Base-by-base conservation (phyloP, 2,797 vertebrate species). In the Meda fulgida region DNA sequence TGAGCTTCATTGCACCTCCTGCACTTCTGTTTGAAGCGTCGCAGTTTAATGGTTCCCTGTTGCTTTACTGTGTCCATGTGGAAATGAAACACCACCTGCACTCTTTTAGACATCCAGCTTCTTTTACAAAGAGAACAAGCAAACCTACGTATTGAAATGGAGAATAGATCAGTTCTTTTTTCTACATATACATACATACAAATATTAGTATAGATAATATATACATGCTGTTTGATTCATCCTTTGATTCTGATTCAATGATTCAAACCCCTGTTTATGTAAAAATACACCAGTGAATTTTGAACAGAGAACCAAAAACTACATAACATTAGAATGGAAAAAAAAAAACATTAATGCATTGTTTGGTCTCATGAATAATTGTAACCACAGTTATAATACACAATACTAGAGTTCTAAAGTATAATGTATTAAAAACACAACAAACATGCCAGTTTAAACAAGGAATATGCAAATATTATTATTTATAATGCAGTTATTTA, bases 71-170 rank as follows among this genome's bases (percentile, higher is more conserved):
- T 0, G 1, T 2, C 5, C 14, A 92, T 85, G 1, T 16, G 21
- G 91, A 95, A 93, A 82, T 94, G 89, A 79, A 95, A 95, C 76
- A 93, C 1, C 69, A 95, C 91, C 86, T 70, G 89, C 36, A 93
- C 92, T 8, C 18, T 66, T 81, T 91, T 94, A 34, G 94, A 95
- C 4, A 91, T 87, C 94, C 94, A 95, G 3, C 10, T 0, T 72
- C 90, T 91, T 14, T 5, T n/a, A 80, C 95, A 95, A 1, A 0
- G 0, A 38, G 79, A 88, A 87, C 94, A 95, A 3, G 0, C 19
- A 55, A 95, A 95, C 81, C 94, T 95, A 85, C 1, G 3, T 21
- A 31, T 65, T 46, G 55, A 63, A 72, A 58, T 46, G 26, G 21
- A 46, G 51, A 84, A 60, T 11, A 51, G 5, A 60, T 71, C 3